phyloP scores from a whole-genome alignment of 2,113 vertebrate species.

The Nibea coibor region DNA sequence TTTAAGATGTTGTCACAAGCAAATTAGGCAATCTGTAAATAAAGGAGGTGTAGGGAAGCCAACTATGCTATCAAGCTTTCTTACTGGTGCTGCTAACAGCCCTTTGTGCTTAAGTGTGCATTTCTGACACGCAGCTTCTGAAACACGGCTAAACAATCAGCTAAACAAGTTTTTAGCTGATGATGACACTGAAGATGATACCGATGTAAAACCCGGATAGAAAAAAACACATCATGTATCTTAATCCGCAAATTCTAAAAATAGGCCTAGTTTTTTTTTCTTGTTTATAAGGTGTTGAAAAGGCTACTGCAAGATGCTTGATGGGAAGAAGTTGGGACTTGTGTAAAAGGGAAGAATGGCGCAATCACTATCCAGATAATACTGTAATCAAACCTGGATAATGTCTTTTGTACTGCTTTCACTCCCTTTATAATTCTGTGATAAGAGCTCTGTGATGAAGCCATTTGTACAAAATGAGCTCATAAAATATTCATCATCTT shows the following conservation, averaged over 20 bases:
- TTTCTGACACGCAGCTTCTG: neutral
- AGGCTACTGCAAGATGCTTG: neutral
- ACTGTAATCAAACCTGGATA: constrained; percentile 45
- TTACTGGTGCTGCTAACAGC: constrained; percentile 1
- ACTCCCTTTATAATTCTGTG: constrained; percentile 53
- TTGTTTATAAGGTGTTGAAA: constrained; percentile 15
- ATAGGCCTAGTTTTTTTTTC: neutral
- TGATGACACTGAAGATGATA: neutral
- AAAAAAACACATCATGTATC: neutral
- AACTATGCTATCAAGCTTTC: constrained; percentile 15
- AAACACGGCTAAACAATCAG: no score
- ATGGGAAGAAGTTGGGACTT: constrained; percentile 18
- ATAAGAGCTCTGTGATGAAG: constrained; percentile 60
- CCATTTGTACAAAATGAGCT: constrained; percentile 76
- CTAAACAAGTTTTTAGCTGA: neutral
- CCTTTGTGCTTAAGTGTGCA: neutral
- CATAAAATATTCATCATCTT: constrained; percentile 81
- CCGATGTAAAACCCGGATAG: neutral
- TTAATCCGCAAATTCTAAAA: constrained; percentile 10
- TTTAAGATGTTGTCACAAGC: constrained; percentile 25
- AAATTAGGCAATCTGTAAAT: constrained; percentile 31
- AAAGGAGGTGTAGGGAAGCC: neutral
- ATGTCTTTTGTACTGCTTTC: constrained; percentile 52
- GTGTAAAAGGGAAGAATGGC: constrained; percentile 4
- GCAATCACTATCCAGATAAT: constrained; percentile 38